Base-by-base conservation (phyloP, 2,888 invertebrate species). In the Chalcis sispes region DNA sequence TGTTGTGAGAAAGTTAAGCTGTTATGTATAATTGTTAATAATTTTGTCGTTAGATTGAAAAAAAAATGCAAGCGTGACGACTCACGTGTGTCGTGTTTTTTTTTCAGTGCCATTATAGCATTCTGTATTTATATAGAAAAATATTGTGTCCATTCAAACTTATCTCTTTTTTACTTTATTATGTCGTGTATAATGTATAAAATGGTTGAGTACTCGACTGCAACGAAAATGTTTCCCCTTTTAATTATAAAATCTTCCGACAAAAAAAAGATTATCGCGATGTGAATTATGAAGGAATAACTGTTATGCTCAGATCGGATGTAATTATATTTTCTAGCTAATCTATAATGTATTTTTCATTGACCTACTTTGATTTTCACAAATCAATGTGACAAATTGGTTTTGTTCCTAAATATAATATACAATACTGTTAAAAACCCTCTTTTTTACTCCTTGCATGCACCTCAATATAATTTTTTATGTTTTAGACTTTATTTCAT, bases 341-440 rank as follows among this genome's bases (percentile, higher is more conserved):
- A 74, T 18, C 48, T 61, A 46, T 65, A 32, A 46, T 42, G 27
- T 59, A 50, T 56, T 46, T 56, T 69, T 56, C 20, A 65, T 59
- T 67, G 58, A 76, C 76, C 50, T 58, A 4, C 58, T 48, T 69
- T 58, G 64, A 69, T 72, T 77, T 52, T 52, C 40, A 56, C 0
- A 1, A 83, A 82, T 85, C 80, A 82, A 86, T 84, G 83, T 85
- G 82, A 83, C 82, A 82, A 83, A 83, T 83, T 83, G 81, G 81
- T 86, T 77, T 85, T 85, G 84, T 87, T 86, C 84, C 84, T 85
- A 83, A 81, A 81, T 82, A 85, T 82, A 83, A 72, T 82, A 81
- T 72, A 65, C 81, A 82, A 77, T 80, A 81, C 82, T 81, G 83
- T 84, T 84, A 72, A 82, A 42, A 54, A n/a, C 20, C 29, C 13